Base-by-base conservation (phyloP, 1,140 invertebrate genomes). In the Apis florea region DNA sequence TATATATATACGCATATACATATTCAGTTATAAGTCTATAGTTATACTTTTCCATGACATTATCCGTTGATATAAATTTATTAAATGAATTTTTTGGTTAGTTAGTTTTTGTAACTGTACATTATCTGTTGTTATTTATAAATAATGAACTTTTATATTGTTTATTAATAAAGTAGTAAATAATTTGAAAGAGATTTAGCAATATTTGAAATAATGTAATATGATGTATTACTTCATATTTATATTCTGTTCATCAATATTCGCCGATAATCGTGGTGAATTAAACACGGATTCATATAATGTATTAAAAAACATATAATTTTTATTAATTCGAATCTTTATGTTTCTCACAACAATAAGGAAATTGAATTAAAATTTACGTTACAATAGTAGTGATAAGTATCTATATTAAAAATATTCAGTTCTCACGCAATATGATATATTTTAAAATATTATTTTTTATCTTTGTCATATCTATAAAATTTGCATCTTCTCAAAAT, bases 401-500 rank as follows among this genome's bases (percentile, higher is more conserved):
- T 10, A 17, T 26, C 1, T 47, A 24, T 13, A 54, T 8, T 13
- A 61, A 70, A 51, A 26, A 8, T 68, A 24, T 58, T 40, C 11
- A 0, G 21, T 31, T 12, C 5, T 5, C 26, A 26, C 24, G 10
- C 21, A 85, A 67, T 15, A 89, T 89, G 85, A 21, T 21, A 61
- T 47, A 12, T 17, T 69, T 31, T 21, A 15, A 54, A 12, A 21
- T 74, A 61, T 71, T 87, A 24, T 26, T 84, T 66, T 54, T 56
- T n/a, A 49, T 67, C 6, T 56, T 90, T 13, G 12, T 88, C 26
- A 24, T 49, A 70, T 76, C 75, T 74, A 78, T 88, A 54, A 82
- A 79, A 47, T 64, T 75, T 12, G 81, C 81, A 17, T 79, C 31
- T 26, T 69, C 85, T 53, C 84, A 91, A 64, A 93, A 93, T 89